Evolutionary conservation across 2,113 vertebrate species (phyloP).

Genomic region (Malurus elegans): DNA sequence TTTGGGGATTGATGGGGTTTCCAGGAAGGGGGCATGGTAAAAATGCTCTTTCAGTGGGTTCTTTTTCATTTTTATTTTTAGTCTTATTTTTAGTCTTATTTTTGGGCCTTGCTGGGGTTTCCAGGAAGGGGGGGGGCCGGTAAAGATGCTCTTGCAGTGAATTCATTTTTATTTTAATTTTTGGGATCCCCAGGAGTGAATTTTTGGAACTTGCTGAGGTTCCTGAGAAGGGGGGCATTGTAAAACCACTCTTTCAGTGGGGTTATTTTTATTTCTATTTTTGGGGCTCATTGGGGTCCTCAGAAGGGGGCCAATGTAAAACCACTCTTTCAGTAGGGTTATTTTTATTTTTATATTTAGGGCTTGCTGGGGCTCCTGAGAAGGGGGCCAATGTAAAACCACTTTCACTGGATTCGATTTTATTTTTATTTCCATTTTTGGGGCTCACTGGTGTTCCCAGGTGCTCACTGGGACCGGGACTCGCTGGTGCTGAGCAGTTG

Average conservation of each 20-base stretch:
- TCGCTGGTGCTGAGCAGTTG: background rate
- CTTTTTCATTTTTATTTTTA: too few species aligned
- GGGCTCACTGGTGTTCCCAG: background rate
- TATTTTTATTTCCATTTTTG: background rate
- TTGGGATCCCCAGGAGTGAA: background rate
- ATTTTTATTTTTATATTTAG: background rate
- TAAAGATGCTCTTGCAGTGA: fast-evolving
- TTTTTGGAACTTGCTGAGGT: background rate
- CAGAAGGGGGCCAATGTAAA: fast-evolving
- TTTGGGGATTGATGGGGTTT: too few species aligned
- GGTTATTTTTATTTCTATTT: background rate
- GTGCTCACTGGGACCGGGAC: background rate
- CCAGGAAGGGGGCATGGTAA: too few species aligned
- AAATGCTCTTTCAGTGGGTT: too few species aligned
- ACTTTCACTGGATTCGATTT: too few species aligned
- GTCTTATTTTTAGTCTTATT: slow-evolving; percentile 9
- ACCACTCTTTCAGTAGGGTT: fast-evolving
- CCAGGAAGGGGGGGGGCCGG: too few species aligned
- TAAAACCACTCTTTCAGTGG: fast-evolving
- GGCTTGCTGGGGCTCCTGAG: fast-evolving
- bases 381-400: fast-evolving
- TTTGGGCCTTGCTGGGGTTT: background rate
- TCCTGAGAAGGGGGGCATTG: background rate
- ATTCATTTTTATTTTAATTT: background rate
- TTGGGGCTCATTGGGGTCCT: fast-evolving